A percentile compares a stretch with the other conserved stretches of the same genome.
Conservation (phyloP, 53 echinoderm and acorn worm genomes). For the Echinarachnius parma region DNA sequence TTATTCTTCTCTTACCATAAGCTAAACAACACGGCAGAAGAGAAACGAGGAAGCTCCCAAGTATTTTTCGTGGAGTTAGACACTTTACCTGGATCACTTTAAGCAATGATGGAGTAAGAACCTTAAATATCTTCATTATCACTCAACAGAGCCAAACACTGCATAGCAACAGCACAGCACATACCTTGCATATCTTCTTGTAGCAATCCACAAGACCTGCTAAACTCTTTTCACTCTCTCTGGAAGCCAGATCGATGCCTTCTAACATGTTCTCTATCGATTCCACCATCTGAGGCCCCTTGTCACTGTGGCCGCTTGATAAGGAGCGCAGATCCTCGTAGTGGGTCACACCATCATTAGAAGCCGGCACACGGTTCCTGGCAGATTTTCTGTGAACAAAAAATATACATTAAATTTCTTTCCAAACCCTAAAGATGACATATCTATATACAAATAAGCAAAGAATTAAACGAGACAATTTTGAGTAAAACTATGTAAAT, state of each 20-base stretch:
- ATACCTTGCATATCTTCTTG: constrained; percentile 81
- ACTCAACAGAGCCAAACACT: background rate
- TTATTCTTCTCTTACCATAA: no score
- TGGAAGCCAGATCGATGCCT: constrained; percentile 15
- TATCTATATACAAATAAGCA: no score
- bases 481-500: no score
- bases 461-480: no score
- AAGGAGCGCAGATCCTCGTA: constrained; percentile 72
- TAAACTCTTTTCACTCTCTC: constrained; percentile 54
- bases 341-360: constrained; percentile 81
- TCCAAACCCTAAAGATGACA: no score
- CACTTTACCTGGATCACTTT: no score
- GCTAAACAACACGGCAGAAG: no score
- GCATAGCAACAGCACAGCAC: background rate
- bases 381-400: constrained; percentile 56
- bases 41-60: no score
- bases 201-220: constrained; percentile 78
- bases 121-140: no score
- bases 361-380: constrained; percentile 70
- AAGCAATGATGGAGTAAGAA: no score
- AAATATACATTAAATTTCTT: no score
- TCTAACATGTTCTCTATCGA: constrained; percentile 46
- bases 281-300: constrained; percentile 38
- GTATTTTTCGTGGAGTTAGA: no score
- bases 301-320: constrained; percentile 46